Percentiles rank a stretch among this genome's conserved stretches.
These are phyloP conservation scores for Amphilophus citrinellus DNA, from an alignment of 2,113 vertebrate species.

Conservation along the genomic window DNA sequence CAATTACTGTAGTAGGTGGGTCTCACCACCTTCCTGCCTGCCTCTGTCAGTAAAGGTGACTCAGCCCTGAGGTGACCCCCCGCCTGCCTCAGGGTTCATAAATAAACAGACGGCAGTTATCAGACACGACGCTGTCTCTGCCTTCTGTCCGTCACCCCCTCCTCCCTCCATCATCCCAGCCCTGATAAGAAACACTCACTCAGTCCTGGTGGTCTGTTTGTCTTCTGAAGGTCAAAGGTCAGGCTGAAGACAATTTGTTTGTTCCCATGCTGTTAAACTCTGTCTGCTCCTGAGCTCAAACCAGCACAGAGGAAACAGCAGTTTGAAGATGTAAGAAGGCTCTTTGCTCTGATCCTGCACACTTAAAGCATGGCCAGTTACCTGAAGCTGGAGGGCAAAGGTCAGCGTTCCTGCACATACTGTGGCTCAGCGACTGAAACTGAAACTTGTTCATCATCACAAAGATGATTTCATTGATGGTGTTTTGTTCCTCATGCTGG, in stretches of 20 bases:
- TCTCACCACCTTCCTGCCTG: background rate
- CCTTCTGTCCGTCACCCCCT: background rate
- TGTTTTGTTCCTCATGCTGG: too few species aligned
- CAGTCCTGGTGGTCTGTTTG: background rate
- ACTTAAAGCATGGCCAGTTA: fast-evolving
- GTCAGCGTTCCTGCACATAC: background rate
- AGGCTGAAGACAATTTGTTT: background rate
- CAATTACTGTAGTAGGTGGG: background rate
- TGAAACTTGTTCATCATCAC: background rate
- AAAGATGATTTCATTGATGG: background rate
- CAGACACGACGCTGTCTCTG: background rate
- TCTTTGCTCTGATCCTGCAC: background rate
- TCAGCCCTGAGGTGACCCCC: background rate
- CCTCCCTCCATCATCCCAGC: background rate
- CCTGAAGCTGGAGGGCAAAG: background rate
- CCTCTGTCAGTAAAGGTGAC: background rate
- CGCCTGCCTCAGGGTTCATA: fast-evolving
- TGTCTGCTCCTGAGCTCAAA: background rate
- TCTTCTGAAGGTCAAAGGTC: background rate
- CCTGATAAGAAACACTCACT: background rate
- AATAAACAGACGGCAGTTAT: background rate
- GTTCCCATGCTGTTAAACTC: background rate
- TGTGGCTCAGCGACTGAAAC: background rate
- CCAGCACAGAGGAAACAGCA: fast-evolving
- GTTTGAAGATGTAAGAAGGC: background rate